Base-by-base conservation (phyloP, 2,888 invertebrate genomes). In the Neria commutata region DNA sequence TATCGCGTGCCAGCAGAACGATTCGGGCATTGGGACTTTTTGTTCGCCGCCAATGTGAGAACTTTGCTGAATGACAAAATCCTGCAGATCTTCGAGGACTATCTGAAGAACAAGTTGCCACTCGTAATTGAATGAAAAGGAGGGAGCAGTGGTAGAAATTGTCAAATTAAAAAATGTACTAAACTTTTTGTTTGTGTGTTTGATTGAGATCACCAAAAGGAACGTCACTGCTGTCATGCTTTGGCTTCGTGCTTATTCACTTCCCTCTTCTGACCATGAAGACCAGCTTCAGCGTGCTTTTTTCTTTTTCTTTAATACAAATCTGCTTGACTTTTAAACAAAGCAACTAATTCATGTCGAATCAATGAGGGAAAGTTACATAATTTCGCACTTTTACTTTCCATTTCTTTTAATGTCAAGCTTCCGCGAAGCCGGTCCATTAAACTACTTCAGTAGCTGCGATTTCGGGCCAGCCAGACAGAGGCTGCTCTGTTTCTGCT, bases 1-100 rank as follows among this genome's bases (percentile, higher is more conserved):
- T 64, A 73, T 54, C 70, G 72, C 16, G 72, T 78, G 47, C 58
- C 61, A 0, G 65, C 76, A 0, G 26, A 19, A 0, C 72, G 71
- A 56, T 79, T 79, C 54, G 78, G 75, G 62, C 79, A 79, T 54
- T 71, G 76, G 10, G 79, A 79, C 54, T 79, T 79, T 26, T 50
- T 79, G 2, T 56, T 74, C 29, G 64, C 77, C 0, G 26, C 54
- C 10, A 65, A 75, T n/a, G 61, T 75, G 1, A 72, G 70, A 21
- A 64, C 57, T 2, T 57, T 77, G 59, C 67, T 79, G 11, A 79
- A 78, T 29, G 70, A 73, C 56, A 74, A 73, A 47, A 60, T 79
- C 47, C 60, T 77, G 16, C 71, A 68, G 42, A 29, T 67, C 53
- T 67, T 76, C 69, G 69, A 72, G 56, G 68, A 70, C 24, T 71